Base-by-base conservation (phyloP, 2,113 vertebrate species). In the Oxygymnocypris stewartii region DNA sequence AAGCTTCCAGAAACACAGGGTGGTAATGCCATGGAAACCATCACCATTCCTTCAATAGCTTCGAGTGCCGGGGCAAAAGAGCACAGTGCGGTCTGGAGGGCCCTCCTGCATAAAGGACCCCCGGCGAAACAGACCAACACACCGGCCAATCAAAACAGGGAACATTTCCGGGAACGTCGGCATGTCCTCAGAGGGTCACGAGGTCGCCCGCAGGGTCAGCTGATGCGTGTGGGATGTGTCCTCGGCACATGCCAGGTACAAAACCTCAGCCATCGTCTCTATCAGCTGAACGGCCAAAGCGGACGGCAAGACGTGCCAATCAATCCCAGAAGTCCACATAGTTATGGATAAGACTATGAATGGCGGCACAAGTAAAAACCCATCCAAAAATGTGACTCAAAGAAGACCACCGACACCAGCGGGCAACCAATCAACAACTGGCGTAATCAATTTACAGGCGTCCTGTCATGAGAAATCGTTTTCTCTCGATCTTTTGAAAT, bases 211-310 rank as follows among this genome's bases (percentile, higher is more conserved):
- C 79, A 89, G 12, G 73, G 85, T 77, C 95, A 94, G 86, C 84
- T 95, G 84, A 93, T 96, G 94, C 93, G 96, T 1, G 95, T 95
- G 65, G 96, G 96, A 71, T 98, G 97, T 6, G 90, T 93, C 3
- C 92, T 98, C 87, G 96, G 96, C 35, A 98, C 97, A 12, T 98
- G 97, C 88, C 97, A 96, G 89, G 96, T 97, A 74, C 97, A 97
- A 89, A 97, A 96, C 92, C 96, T 98, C 74, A 96, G 96, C 88
- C 95, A 97, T 73, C 95, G 96, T n/a, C 94, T 98, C 2, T 97
- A 97, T 93, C 97, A 96, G 90, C 96, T 98, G 5, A 91, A 96
- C 73, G 94, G 94, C 0, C 95, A 94, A 9, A 91, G 86, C 0
- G 94, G 96, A 6, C 93, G 92, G 11, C 93, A 94, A 25, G 94